Percentiles rank a stretch among this genome's conserved stretches.
phyloP scores from a whole-genome alignment of 2,888 invertebrate genomes.

The Ornithoptera alexandrae region DNA sequence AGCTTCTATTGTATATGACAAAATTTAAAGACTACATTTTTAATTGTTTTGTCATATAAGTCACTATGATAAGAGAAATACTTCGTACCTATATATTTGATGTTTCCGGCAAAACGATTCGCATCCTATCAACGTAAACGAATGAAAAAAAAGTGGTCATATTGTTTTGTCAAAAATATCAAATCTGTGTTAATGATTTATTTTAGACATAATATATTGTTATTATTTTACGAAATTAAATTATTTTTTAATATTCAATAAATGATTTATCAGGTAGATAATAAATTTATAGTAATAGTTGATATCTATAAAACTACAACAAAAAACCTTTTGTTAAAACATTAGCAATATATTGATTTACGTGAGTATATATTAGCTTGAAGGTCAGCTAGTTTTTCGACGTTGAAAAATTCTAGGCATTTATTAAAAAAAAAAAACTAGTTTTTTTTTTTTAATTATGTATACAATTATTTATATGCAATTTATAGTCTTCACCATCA shows the following conservation, averaged over 20 bases:
- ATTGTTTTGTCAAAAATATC: no score
- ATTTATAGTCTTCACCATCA: no score
- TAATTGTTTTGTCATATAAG: no score
- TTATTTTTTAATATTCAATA: not conserved
- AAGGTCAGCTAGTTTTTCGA: slow-evolving; percentile 16
- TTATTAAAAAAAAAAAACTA: not conserved
- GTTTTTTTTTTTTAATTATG: not conserved
- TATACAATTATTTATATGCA: not conserved
- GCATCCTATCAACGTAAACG: no score
- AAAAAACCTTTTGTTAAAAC: not conserved
- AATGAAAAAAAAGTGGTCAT: no score
- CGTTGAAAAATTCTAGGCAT: not conserved
- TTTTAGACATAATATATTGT: not conserved
- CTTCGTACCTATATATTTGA: no score
- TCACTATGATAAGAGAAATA: no score
- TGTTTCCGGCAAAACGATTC: no score
- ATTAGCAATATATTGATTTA: slow-evolving; percentile 4
- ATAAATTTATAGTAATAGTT: not conserved
- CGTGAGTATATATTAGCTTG: not conserved
- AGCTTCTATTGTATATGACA: no score
- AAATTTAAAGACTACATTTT: no score
- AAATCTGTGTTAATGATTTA: not conserved
- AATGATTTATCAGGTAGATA: not conserved
- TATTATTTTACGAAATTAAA: not conserved
- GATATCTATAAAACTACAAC: not conserved